Evolutionary conservation across 2,797 vertebrate species (phyloP).

Genomic region (Simalia tracyae): DNA sequence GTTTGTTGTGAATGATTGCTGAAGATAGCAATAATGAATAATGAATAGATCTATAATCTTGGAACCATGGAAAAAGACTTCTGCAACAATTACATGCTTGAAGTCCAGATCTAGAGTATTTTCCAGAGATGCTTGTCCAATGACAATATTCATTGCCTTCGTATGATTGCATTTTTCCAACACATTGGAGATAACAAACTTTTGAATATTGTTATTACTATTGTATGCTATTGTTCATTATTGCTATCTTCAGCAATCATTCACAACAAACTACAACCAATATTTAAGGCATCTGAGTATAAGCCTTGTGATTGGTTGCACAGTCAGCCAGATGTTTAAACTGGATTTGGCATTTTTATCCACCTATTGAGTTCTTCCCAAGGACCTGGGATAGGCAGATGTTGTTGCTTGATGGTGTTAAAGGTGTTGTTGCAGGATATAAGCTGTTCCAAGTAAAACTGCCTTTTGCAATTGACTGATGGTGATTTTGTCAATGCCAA

Average conservation of each 20-base stretch:
- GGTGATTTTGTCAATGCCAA: too few species aligned
- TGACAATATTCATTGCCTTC: neutral
- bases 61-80: neutral
- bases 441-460: too few species aligned
- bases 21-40: neutral
- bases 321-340: too few species aligned
- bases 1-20: neutral
- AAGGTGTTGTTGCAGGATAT: too few species aligned
- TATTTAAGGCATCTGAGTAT: neutral
- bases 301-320: too few species aligned
- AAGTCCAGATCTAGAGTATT: neutral
- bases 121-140: neutral
- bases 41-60: neutral
- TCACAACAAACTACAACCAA: neutral
- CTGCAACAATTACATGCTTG: neutral
- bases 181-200: neutral
- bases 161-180: neutral
- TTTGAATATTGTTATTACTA: neutral
- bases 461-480: too few species aligned
- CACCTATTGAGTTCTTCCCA: too few species aligned
- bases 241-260: neutral
- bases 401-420: too few species aligned
- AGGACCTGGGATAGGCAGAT: too few species aligned
- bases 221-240: neutral
- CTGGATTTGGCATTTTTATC: too few species aligned